phyloP scores from a whole-genome alignment of 1,140 invertebrate genomes.

The Acromyrmex echinatior region DNA sequence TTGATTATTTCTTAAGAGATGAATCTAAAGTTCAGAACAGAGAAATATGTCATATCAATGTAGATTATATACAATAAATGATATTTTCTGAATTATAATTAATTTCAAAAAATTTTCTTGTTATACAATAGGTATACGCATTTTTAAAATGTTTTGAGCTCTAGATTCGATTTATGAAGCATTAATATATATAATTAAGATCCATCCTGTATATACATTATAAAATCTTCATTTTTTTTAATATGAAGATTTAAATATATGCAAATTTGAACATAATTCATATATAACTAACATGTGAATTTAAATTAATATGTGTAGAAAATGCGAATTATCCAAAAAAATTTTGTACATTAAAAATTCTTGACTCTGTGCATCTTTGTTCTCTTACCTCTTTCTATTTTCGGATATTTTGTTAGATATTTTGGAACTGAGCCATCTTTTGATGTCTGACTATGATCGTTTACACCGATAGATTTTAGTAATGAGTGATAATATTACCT shows the following conservation, averaged over 20 bases:
- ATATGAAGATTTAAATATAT: not conserved
- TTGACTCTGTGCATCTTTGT: not conserved
- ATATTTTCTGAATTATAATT: not conserved
- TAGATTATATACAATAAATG: not conserved
- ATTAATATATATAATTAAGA: not conserved
- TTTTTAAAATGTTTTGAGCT: not conserved
- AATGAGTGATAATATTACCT: constrained; percentile 70
- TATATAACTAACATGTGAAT: not conserved
- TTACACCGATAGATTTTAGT: constrained; percentile 41
- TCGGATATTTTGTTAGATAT: constrained; percentile 23
- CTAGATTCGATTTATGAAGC: not conserved
- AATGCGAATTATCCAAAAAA: not conserved
- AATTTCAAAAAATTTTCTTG: not conserved
- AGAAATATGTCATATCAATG: not conserved
- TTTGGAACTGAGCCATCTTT: constrained; percentile 20
- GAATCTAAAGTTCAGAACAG: not conserved
- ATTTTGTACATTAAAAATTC: constrained; percentile 2
- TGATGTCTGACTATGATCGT: constrained; percentile 5
- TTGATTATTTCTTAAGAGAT: constrained; percentile 3
- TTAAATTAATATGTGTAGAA: not conserved
- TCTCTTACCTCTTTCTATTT: constrained; percentile 38
- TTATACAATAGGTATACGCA: not conserved
- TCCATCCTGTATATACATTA: not conserved
- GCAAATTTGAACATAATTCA: not conserved
- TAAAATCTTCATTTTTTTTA: not conserved